phyloP scores from a whole-genome alignment of 23 tunicate genomes.

The Pegea sp. region DNA sequence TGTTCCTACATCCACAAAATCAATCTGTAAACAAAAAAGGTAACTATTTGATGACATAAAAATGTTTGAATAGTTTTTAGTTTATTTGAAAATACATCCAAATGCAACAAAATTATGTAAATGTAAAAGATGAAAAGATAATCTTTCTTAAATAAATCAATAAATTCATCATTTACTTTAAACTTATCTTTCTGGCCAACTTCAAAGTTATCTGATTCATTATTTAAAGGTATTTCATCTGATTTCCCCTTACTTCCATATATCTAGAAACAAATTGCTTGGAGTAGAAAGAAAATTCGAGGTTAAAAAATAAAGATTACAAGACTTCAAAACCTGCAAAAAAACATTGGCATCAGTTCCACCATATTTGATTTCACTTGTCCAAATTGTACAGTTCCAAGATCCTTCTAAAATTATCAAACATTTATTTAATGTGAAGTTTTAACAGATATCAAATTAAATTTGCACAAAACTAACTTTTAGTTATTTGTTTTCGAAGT shows the following conservation, averaged over 20 bases:
- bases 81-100: too few species aligned
- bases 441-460: constrained; percentile 1
- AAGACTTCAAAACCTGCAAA: constrained; percentile 54
- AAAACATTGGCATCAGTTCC: constrained; percentile 98
- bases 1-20: constrained; percentile 46
- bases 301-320: too few species aligned
- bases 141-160: background rate
- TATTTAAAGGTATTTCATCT: constrained; percentile 60
- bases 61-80: too few species aligned
- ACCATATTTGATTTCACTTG: constrained; percentile 62
- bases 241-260: constrained; percentile 88
- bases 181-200: constrained; percentile 88
- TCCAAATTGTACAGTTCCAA: constrained; percentile 79
- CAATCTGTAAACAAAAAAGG: constrained; percentile 24
- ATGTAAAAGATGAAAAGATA: too few species aligned
- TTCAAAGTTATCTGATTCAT: constrained; percentile 97
- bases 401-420: constrained; percentile 22
- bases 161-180: constrained; percentile 16
- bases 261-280: constrained; percentile 27
- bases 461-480: constrained; percentile 60
- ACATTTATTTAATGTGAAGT: constrained; percentile 1
- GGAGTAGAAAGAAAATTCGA: background rate
- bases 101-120: too few species aligned
- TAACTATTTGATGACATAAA: background rate
- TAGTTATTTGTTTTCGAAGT: constrained; percentile 38